Base-by-base conservation (phyloP, 1,140 invertebrate species). In the Plutomurus gul region DNA sequence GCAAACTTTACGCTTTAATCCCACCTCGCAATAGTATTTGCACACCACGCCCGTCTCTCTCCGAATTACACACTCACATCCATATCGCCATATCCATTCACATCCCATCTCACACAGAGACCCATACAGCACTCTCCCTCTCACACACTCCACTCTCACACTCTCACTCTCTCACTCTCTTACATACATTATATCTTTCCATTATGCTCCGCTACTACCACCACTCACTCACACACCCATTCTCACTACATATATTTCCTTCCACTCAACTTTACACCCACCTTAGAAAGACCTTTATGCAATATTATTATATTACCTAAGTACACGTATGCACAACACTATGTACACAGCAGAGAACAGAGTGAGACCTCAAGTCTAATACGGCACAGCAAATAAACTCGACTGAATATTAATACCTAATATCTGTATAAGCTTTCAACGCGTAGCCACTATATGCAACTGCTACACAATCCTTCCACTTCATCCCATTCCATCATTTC, bases 1-100 rank as follows among this genome's bases (percentile, higher is more conserved):
- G 33, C 77, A 40, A 78, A 78, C 77, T 78, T 74, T 78, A 71
- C 47, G 43, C 70, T 56, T 33, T 78, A 78, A 73, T 78, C 71
- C 77, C 70, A 47, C 60, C 60, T 72, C 76, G 56, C 25, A 65
- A 65, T 65, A 65, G 27, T 65, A 65, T 65, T 65, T 65, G 56
- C 56, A 65, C 56, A 65, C 56, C 56, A 65, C 56, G 56, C 56
- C 56, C 51, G 30, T 1, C 27, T 65, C 56, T 65, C 56, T 65
- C 56, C 56, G 56, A 33, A 65, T 65, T 30, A 65, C 56, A 65
- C 51, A 60, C 51, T 60, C 51, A 60, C 27, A 36, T 65, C 27
- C 56, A 65, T n/a, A 65, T n/a, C 56, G 36, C 56, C 27, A 33
- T 30, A 65, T 65, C 56, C 27, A 33, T 65, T 33, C 56, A 65